These are phyloP conservation scores for Puntigrus tetrazona DNA, from an alignment of 2,113 vertebrate species.

Conservation along the genomic window DNA sequence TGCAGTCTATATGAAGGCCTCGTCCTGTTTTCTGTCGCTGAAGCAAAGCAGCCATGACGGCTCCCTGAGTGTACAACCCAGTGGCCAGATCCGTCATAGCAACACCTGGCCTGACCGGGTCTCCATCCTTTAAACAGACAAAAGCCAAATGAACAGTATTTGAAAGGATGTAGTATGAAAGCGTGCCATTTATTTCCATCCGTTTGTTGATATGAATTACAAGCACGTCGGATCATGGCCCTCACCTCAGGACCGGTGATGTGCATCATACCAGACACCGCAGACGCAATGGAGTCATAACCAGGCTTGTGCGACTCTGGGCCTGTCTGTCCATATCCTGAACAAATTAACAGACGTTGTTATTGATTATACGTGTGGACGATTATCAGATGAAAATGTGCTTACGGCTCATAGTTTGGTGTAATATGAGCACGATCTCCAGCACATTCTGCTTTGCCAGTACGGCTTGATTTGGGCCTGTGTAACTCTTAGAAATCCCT, in stretches of 20 bases:
- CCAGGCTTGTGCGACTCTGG: constrained; percentile 83
- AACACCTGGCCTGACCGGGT: constrained; percentile 89
- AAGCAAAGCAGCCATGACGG: constrained; percentile 91
- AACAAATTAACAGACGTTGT: constrained; percentile 19
- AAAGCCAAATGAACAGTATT: too few relatives aligned
- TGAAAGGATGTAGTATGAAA: too few relatives aligned
- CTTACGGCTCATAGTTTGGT: not conserved
- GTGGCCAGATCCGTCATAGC: constrained; percentile 97
- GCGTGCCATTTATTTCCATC: too few relatives aligned
- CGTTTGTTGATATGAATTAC: not conserved
- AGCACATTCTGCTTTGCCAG: not conserved
- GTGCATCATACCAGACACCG: constrained; percentile 91
- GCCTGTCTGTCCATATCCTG: constrained; percentile 94
- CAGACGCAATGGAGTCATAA: constrained; percentile 91
- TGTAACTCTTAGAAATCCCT: constrained; percentile 12
- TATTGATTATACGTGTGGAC: constrained; percentile 10
- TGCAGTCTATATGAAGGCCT: constrained; percentile 90
- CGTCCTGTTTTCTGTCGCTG: constrained; percentile 81
- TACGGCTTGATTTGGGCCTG: not conserved
- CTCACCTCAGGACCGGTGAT: constrained; percentile 92
- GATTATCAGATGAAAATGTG: constrained; percentile 31
- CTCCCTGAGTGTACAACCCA: constrained; percentile 85
- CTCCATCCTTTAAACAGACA: constrained; percentile 81
- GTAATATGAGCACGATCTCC: not conserved
- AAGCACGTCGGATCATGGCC: not conserved